Evolutionary conservation across 2,113 vertebrate species (phyloP).

Genomic region (Coturnix japonica): DNA sequence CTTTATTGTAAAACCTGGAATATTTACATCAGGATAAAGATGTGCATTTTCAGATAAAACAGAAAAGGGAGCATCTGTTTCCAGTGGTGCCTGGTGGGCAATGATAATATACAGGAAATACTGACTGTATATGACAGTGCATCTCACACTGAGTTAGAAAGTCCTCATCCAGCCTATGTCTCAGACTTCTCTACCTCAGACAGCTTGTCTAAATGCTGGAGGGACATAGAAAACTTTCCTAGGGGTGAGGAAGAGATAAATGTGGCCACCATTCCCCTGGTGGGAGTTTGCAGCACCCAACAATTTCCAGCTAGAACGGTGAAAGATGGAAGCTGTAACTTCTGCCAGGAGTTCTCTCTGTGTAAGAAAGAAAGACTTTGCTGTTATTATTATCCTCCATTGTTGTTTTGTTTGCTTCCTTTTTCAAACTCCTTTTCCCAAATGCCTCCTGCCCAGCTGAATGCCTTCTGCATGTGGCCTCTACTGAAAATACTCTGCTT

Average conservation of each 20-base stretch:
- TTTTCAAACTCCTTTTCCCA: not conserved
- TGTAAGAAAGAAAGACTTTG: not conserved
- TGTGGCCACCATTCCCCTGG: not conserved
- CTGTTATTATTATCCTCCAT: accelerated
- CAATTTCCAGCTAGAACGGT: not conserved
- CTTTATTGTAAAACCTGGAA: not conserved
- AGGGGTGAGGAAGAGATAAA: accelerated
- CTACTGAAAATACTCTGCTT: not conserved
- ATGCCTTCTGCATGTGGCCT: not conserved
- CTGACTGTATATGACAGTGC: accelerated
- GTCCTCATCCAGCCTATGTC: not conserved
- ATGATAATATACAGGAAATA: not conserved
- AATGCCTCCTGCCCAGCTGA: not conserved
- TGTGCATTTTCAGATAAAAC: not conserved
- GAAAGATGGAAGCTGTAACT: not conserved
- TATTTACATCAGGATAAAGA: no score
- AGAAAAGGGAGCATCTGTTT: not conserved
- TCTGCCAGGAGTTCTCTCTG: not conserved
- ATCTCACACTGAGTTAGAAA: not conserved
- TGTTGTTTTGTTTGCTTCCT: not conserved
- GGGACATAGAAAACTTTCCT: accelerated
- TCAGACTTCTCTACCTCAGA: not conserved
- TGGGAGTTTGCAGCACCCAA: no score
- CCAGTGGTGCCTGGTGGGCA: not conserved
- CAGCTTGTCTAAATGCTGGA: not conserved